Percentiles rank a stretch among this genome's conserved stretches.
phyloP scores from a whole-genome alignment of 2,888 invertebrate genomes.

The Ophraella communa region DNA sequence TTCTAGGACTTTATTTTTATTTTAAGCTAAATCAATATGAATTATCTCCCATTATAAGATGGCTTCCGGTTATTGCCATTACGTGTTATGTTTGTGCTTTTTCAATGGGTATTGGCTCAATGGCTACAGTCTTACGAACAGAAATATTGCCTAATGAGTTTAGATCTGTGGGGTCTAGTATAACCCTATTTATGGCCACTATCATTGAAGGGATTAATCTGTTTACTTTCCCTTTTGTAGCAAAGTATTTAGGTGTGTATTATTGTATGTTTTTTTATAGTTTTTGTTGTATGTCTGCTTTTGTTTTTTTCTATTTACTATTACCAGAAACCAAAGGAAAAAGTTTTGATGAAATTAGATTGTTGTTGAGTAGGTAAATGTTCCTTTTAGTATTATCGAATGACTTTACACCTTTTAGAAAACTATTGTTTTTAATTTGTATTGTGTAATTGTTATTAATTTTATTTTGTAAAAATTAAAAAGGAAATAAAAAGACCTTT shows the following conservation, averaged over 20 bases:
- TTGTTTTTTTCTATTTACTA: constrained; percentile 20
- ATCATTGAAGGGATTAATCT: background rate
- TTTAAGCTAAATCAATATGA: background rate
- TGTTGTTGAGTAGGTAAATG: no score
- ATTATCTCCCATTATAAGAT: background rate
- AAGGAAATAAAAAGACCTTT: no score
- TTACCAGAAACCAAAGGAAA: constrained; percentile 39
- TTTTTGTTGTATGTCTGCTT: constrained; percentile 5
- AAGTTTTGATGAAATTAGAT: constrained; percentile 32
- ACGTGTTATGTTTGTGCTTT: background rate
- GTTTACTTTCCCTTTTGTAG: background rate
- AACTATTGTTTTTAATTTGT: no score
- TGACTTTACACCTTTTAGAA: no score
- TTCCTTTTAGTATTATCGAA: no score
- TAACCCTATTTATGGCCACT: background rate
- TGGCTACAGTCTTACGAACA: constrained; percentile 52
- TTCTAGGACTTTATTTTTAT: constrained; percentile 66
- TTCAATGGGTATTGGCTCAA: background rate
- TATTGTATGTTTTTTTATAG: constrained; percentile 22
- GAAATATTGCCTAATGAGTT: constrained; percentile 43
- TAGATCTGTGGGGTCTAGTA: constrained; percentile 1
- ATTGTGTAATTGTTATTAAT: no score
- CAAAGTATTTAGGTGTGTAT: background rate
- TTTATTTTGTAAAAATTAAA: no score
- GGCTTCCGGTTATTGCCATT: background rate